Percentiles rank a stretch among this genome's conserved stretches.
These are phyloP conservation scores for Porites evermanni DNA, from an alignment of 92 coral and sea anemone genomes.

Conservation along the genomic window DNA sequence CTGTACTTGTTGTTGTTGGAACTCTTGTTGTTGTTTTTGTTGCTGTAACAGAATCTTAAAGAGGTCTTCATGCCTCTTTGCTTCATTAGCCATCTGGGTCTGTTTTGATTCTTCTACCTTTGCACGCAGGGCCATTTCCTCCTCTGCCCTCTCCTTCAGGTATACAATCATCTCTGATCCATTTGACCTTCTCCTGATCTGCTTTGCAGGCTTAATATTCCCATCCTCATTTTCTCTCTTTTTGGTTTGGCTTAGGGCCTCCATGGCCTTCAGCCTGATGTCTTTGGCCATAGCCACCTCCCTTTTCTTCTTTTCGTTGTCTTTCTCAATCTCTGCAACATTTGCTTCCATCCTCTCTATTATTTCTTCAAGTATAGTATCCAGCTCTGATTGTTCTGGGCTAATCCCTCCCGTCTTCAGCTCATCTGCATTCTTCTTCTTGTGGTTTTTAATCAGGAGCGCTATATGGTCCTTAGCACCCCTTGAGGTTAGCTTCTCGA, in stretches of 20 bases:
- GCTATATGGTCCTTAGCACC: slow-evolving; percentile 51
- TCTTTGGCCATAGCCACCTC: slow-evolving; percentile 43
- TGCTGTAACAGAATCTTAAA: slow-evolving; percentile 37
- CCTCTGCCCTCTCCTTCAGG: slow-evolving; percentile 47
- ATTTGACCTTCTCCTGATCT: slow-evolving; percentile 21
- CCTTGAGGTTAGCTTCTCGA: slow-evolving; percentile 37
- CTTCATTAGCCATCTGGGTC: slow-evolving; percentile 39
- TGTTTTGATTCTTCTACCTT: slow-evolving; percentile 37
- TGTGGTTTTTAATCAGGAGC: slow-evolving; percentile 34
- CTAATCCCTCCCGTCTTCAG: slow-evolving; percentile 48
- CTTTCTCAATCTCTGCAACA: slow-evolving; percentile 46
- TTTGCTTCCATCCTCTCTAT: slow-evolving; percentile 36
- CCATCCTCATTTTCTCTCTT: slow-evolving; percentile 45
- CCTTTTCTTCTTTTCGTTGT: slow-evolving; percentile 51
- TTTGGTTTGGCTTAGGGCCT: slow-evolving; percentile 40
- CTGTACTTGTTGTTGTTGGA: slow-evolving; percentile 53
- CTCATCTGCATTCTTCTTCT: slow-evolving; percentile 48
- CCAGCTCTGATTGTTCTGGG: slow-evolving; percentile 34
- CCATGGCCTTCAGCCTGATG: slow-evolving; percentile 49
- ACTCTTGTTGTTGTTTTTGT: slow-evolving; percentile 38
- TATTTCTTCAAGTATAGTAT: slow-evolving; percentile 33
- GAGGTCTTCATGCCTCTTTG: slow-evolving; percentile 43
- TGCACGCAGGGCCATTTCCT: slow-evolving; percentile 45
- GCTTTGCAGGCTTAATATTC: slow-evolving; percentile 27
- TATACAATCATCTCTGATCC: slow-evolving; percentile 38